A percentile compares a stretch with the other conserved stretches of the same genome.
Evolutionary conservation across 2,113 vertebrate genomes (phyloP).

Genomic region (Chelonoidis abingdonii): DNA sequence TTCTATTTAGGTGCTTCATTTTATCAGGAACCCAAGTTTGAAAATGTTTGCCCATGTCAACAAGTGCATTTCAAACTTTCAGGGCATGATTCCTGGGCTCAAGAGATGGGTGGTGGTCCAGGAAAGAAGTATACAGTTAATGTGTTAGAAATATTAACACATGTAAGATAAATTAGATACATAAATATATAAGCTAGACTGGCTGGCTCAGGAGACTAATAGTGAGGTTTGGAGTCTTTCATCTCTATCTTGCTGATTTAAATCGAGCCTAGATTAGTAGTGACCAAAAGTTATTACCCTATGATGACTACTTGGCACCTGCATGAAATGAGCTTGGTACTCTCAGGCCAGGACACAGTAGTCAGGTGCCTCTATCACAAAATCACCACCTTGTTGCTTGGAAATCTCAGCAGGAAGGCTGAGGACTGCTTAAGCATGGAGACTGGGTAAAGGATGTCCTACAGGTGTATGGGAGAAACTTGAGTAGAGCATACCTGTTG

Average conservation of each 20-base stretch:
- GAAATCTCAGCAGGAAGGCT: not conserved
- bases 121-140: not conserved
- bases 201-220: not conserved
- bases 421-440: fast-evolving
- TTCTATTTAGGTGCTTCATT: not conserved
- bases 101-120: not conserved
- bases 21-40: fast-evolving
- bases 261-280: not conserved
- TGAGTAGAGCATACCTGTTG: not conserved
- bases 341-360: not conserved
- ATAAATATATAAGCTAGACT: not conserved
- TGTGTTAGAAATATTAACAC: not conserved
- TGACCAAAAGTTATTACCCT: not conserved
- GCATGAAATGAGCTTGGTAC: not conserved
- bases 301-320: not conserved
- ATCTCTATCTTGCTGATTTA: not conserved
- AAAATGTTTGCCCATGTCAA: fast-evolving
- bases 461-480: not conserved
- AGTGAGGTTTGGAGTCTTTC: not conserved
- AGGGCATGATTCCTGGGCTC: not conserved
- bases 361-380: not conserved
- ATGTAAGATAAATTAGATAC: not conserved
- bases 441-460: not conserved
- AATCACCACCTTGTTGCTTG: not conserved
- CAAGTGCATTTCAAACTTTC: not conserved